Evolutionary conservation across 2,888 invertebrate species (phyloP), one percentile per base, ranked within the genome.

Genomic region (Cryptosula pallasiana): DNA sequence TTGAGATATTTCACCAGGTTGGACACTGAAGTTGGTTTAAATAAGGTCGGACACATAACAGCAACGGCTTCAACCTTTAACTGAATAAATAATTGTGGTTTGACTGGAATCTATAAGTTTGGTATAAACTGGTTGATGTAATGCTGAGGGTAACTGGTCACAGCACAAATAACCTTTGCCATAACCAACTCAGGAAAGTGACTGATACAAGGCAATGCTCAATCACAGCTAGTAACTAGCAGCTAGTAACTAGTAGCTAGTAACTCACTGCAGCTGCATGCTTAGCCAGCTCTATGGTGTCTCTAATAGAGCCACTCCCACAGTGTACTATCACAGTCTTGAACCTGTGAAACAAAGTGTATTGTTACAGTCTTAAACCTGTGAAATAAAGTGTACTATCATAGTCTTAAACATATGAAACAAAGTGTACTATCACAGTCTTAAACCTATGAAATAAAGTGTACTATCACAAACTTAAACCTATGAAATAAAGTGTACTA

Each of bases 1-100:
- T 88, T 87, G 76, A 82, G 79, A 72, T 81, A 81, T 1, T 79
- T 78, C 2, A 82, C 78, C 32, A 82, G 73, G 27, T 74, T 73
- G 82, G 82, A 81, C 74, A 79, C 77, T 23, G 75, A 78, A 54
- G 75, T 73, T 27, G 83, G 81, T 74, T 81, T 82, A 72, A 78
- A 78, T 74, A 79, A 83, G n/a, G 77, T 78, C 2, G 83, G 80
- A 3, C 78, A 73, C 57, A 83, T 76, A 45, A 81, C 81, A 0
- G 82, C 80, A 27, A 83, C 79, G 0, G 82, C 82, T 45, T 78
- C 77, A 0, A 77, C 83, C 0, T 80, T 79, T 0, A 77, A 74
- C 25, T 76, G 70, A 70, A 81, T 16, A n/a, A n/a, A n/a, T n/a
- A n/a, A 45, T 45, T 45, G 45, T 13, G 45, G 45, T 45, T 20